Evolutionary conservation across 1,140 invertebrate species (phyloP).

Genomic region (Nasonia giraulti): DNA sequence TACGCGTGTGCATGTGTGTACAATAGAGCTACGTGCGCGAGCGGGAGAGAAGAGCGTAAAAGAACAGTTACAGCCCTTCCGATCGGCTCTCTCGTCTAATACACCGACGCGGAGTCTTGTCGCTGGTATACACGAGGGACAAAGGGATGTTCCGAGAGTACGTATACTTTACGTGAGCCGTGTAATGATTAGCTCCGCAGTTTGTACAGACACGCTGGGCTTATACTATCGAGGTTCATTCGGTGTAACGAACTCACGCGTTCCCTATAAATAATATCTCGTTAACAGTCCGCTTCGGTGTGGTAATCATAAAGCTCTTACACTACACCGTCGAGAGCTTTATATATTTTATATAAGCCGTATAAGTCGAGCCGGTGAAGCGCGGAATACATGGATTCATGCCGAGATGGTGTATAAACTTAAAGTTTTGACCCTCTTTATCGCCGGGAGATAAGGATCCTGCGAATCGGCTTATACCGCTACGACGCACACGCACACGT

Average conservation of each 20-base stretch:
- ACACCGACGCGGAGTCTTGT: not conserved
- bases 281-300: not conserved
- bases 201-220: too few species aligned
- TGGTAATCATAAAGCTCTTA: too few species aligned
- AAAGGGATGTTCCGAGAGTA: not conserved
- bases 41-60: conserved; percentile 56
- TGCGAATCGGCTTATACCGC: conserved; percentile 15
- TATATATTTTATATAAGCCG: too few species aligned
- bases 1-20: conserved; percentile 48
- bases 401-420: not conserved
- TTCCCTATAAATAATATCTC: not conserved
- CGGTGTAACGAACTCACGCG: not conserved
- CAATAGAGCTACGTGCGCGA: conserved; percentile 52
- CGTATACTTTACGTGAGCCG: not conserved
- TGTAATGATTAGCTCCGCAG: not conserved
- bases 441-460: not conserved
- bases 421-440: conserved; percentile 14
- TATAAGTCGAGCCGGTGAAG: too few species aligned
- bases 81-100: conserved; percentile 4
- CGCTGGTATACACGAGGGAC: not conserved
- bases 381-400: too few species aligned
- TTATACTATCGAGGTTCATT: not conserved
- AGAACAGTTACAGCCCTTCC: conserved; percentile 67
- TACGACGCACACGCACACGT: not conserved
- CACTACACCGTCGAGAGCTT: too few species aligned